Evolutionary conservation across 2,113 vertebrate genomes (phyloP).

Genomic region (Leiothrix lutea): DNA sequence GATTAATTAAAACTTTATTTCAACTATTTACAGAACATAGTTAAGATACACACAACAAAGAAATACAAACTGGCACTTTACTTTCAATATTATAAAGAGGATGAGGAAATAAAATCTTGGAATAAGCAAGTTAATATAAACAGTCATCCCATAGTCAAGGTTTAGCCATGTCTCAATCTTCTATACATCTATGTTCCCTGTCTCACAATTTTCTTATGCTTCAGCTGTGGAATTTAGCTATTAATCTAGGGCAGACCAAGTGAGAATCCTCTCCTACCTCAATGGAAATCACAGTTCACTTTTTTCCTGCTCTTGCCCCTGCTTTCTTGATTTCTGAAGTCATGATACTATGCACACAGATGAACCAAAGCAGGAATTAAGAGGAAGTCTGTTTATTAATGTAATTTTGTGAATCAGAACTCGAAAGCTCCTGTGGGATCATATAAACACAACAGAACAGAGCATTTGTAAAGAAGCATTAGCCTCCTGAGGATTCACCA

Average conservation of each 20-base stretch:
- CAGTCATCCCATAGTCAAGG: neutral
- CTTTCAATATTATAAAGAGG: neutral
- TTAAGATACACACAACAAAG: neutral
- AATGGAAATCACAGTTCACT: neutral
- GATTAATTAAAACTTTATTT: neutral
- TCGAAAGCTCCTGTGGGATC: neutral
- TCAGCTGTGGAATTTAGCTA: neutral
- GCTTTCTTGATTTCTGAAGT: neutral
- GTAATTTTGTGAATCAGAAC: neutral
- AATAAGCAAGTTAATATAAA: neutral
- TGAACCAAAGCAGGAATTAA: neutral
- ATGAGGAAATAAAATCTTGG: neutral
- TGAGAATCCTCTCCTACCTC: neutral
- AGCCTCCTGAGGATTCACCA: neutral
- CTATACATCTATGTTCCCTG: neutral
- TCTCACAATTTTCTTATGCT: neutral
- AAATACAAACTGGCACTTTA: neutral
- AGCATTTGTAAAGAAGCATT: neutral
- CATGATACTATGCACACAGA: neutral
- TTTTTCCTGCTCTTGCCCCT: accelerated
- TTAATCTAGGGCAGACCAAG: neutral
- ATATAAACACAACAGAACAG: neutral
- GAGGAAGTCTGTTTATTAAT: neutral
- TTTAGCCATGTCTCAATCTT: neutral
- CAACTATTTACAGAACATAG: neutral